Evolutionary conservation across 2,888 invertebrate species (phyloP), one percentile per base, ranked within the genome.

Genomic region (Metacarcinus magister): DNA sequence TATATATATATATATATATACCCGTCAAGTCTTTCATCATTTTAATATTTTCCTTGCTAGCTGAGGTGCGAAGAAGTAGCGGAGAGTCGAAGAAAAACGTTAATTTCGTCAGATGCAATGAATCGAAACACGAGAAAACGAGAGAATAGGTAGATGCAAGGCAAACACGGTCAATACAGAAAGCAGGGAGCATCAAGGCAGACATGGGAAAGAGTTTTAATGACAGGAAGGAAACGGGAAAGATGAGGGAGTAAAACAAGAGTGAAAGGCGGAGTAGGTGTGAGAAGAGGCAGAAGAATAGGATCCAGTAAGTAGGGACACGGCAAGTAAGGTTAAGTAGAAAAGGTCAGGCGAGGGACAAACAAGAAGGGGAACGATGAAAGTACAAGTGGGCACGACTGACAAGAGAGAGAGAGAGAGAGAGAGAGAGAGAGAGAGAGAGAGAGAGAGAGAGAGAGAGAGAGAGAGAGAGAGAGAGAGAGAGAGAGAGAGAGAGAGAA

Each of bases 351-450:
- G 32, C 28, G 82, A 82, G 82, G 82, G 82, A 82, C 32, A 28
- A 28, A 82, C 82, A 28, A 82, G 54, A 16, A 82, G 28, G 10
- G 32, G 82, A 82, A 82, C 8, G 32, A 82, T 82, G 82, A 82
- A 82, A 82, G 82, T 82, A 82, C 82, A 32, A 82, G 82, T 82
- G 82, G 28, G 82, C 82, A 82, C 82, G 82, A 82, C 82, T 82
- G 82, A 82, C 82, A 32, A 10, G 28, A 28, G 8, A 0, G 82
- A 82, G 32, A 82, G 32, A 82, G 28, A 82, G 82, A 82, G 32
- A 82, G 32, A 82, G 82, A 82, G 32, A 82, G 32, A 82, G 32
- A 82, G 82, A 82, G 32, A 67, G 67, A 67, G 67, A 67, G 67
- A 67, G 60, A 67, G 60, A 67, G 60, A 67, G 60, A 67, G 60